Conservation (phyloP, 2,113 vertebrate genomes). For the Nyctibius bracteatus region DNA sequence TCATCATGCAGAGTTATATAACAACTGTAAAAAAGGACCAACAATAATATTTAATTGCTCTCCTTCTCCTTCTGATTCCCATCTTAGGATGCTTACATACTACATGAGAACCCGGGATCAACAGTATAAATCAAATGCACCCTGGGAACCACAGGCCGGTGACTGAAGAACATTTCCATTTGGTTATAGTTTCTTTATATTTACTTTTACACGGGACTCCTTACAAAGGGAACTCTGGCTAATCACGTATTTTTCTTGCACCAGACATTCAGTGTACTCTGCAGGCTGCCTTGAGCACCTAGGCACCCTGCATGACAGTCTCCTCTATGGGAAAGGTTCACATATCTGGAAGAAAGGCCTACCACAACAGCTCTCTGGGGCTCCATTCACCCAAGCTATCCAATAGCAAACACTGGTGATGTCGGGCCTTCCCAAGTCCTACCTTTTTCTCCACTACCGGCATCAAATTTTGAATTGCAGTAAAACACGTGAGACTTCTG, state of each 20-base stretch:
- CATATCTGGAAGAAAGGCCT: background rate
- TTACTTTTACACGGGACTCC: background rate
- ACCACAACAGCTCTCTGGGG: background rate
- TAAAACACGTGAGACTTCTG: background rate
- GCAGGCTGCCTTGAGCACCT: background rate
- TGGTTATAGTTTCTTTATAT: background rate
- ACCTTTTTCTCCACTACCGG: background rate
- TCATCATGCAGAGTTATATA: constrained; percentile 13
- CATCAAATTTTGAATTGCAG: background rate
- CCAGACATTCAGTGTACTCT: background rate
- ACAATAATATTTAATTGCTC: constrained; percentile 54
- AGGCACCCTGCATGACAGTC: fast-evolving
- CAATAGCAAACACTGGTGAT: background rate
- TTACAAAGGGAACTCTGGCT: background rate
- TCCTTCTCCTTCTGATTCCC: constrained; percentile 5
- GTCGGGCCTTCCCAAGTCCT: background rate
- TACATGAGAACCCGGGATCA: background rate
- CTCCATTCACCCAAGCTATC: background rate
- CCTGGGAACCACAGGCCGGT: background rate
- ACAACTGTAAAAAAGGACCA: background rate
- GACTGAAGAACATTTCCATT: background rate
- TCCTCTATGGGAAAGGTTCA: background rate
- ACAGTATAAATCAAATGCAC: constrained; percentile 27
- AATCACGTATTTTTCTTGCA: background rate
- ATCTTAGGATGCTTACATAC: background rate